Evolutionary conservation across 2,113 vertebrate species (phyloP), one percentile per base, ranked within the genome.

Genomic region (Sinocyclocheilus grahami): DNA sequence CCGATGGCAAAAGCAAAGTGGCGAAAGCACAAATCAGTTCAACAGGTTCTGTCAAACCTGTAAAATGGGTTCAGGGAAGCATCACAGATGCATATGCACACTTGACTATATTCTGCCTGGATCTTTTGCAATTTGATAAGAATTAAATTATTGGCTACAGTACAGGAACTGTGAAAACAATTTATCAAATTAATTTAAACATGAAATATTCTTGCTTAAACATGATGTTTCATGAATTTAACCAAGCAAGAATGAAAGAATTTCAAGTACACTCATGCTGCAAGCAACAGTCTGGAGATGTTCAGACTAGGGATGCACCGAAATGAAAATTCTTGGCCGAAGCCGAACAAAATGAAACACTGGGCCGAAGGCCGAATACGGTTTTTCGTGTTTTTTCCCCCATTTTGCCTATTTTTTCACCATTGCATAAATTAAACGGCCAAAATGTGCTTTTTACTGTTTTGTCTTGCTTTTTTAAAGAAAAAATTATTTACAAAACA

Each of bases 1-100:
- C 30, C 65, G 30, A 86, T 81, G 89, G 79, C 65, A 53, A 30
- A 24, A n/a, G 10, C 27, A 42, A 42, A 58, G 55, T 27, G n/a
- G n/a, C n/a, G 27, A 27, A 27, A 53, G 27, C 27, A 51, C 11
- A 3, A 51, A 48, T 48, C 11, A 48, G 46, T 48, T 48, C 46
- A 48, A 48, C 46, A 48, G 76, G 63, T 74, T 39, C 37, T 71
- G 14, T 72, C 48, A 85, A 53, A 39, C 62, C 77, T 62, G 65
- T 86, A 22, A 80, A 80, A 58, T 80, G 53, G 14, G 60, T 13
- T 67, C 60, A 48, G 39, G 13, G 39, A 48, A 24, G 77, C 75
- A 77, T 77, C 1, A 78, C 51, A 22, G 51, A 58, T 30, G 76
- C 16, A 78, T 11, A 33, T 2, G 1, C 69, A 72, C 30, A 18